phyloP scores from a whole-genome alignment of 1,140 invertebrate species.

The Ctenoplectra terminalis region DNA sequence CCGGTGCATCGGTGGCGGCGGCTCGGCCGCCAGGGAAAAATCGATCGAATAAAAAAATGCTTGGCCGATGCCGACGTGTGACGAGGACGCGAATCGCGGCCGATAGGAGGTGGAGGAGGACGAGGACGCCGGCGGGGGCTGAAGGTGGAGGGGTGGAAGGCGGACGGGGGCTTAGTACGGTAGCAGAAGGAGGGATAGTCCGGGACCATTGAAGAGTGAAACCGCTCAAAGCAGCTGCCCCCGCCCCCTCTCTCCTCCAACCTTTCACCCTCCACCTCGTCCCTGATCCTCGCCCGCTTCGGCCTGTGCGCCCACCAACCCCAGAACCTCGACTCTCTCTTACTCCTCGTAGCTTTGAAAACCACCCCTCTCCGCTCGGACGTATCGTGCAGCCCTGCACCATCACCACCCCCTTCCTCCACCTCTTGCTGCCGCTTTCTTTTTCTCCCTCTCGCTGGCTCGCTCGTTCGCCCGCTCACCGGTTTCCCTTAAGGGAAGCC shows the following conservation, averaged over 20 bases:
- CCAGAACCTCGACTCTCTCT: constrained; percentile 69
- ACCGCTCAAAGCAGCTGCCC: constrained; percentile 81
- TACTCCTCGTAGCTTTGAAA: constrained; percentile 69
- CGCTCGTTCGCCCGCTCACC: not conserved
- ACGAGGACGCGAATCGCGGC: constrained; percentile 73
- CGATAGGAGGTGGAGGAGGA: constrained; percentile 63
- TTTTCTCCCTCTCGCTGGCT: constrained; percentile 35
- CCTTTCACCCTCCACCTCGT: constrained; percentile 51
- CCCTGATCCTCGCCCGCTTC: constrained; percentile 63
- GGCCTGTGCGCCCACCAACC: constrained; percentile 62
- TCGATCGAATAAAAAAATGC: constrained; percentile 74
- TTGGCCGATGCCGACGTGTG: constrained; percentile 72
- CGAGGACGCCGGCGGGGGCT: constrained; percentile 64
- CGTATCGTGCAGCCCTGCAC: constrained; percentile 59
- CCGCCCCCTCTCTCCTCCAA: constrained; percentile 63
- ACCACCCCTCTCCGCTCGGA: constrained; percentile 59
- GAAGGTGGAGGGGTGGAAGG: constrained; percentile 55
- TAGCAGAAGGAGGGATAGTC: constrained; percentile 70
- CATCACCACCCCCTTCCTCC: constrained; percentile 39
- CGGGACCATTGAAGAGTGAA: constrained; percentile 81
- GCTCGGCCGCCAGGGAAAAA: constrained; percentile 57
- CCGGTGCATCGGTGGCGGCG: constrained; percentile 48
- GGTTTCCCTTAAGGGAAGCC: constrained; percentile 53
- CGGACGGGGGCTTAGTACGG: constrained; percentile 65
- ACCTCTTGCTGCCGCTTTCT: constrained; percentile 27